A percentile compares a stretch with the other conserved stretches of the same genome.
These are phyloP conservation scores for Galleria mellonella DNA, from an alignment of 1,140 invertebrate genomes.

Conservation along the genomic window DNA sequence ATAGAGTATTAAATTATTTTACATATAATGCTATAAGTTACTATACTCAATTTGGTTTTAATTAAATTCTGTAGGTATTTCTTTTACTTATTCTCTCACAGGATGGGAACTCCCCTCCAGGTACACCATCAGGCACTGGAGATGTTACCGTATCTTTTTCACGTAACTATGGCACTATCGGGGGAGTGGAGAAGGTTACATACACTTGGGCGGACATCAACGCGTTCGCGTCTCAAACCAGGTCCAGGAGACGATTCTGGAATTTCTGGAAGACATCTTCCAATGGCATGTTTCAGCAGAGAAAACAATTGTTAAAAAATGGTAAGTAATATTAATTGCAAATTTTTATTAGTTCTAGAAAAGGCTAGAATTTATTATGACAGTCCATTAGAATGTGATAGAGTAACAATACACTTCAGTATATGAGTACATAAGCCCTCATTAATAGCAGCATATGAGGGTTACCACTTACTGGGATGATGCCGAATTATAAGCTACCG, in stretches of 20 bases:
- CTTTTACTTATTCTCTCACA: slow-evolving; percentile 2
- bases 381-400: too few species aligned
- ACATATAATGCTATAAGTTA: too few species aligned
- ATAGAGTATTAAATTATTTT: too few species aligned
- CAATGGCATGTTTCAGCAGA: slow-evolving; percentile 65
- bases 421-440: too few species aligned
- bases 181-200: slow-evolving; percentile 74
- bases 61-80: too few species aligned
- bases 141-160: slow-evolving; percentile 37
- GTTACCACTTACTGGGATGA: too few species aligned
- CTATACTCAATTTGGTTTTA: too few species aligned
- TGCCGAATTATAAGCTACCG: too few species aligned
- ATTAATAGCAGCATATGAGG: too few species aligned
- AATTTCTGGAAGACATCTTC: slow-evolving; percentile 55
- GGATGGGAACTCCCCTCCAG: slow-evolving; percentile 32
- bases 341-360: background rate
- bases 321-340: slow-evolving; percentile 56
- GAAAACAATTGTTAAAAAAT: slow-evolving; percentile 81
- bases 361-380: too few species aligned
- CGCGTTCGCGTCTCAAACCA: slow-evolving; percentile 75
- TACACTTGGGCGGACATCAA: slow-evolving; percentile 84
- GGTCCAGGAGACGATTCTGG: slow-evolving; percentile 44
- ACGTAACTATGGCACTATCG: slow-evolving; percentile 52
- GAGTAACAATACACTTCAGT: too few species aligned
- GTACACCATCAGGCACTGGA: slow-evolving; percentile 34